Evolutionary conservation across 1,140 invertebrate genomes (phyloP).

Genomic region (Ephestia elutella): DNA sequence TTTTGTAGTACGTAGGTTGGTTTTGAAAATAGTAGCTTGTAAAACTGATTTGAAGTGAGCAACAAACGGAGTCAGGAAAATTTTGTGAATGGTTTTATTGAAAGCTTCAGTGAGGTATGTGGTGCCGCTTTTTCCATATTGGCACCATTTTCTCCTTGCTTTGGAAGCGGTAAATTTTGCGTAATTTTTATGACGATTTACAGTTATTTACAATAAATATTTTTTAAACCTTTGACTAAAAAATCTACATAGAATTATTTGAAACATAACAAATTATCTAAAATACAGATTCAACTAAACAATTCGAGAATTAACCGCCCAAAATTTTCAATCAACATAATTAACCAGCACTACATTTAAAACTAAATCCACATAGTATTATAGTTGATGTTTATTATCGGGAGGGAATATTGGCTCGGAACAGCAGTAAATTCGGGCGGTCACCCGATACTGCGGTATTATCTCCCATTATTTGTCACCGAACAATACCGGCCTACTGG

Average conservation of each 20-base stretch:
- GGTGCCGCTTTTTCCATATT: too few relatives aligned
- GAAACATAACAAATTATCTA: not conserved
- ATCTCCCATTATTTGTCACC: conserved; percentile 71
- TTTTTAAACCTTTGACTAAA: too few relatives aligned
- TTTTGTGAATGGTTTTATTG: too few relatives aligned
- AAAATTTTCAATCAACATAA: not conserved
- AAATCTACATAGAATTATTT: too few relatives aligned
- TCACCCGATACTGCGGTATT: conserved; percentile 69
- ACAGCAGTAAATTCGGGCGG: conserved; percentile 60
- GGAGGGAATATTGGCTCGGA: conserved; percentile 67
- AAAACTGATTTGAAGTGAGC: too few relatives aligned
- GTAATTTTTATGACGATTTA: too few relatives aligned
- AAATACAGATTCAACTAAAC: not conserved
- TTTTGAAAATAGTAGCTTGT: too few relatives aligned
- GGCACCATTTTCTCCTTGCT: too few relatives aligned
- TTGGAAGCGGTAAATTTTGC: too few relatives aligned
- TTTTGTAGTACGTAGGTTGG: not conserved
- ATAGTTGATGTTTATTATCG: conserved; percentile 57
- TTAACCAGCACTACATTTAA: not conserved
- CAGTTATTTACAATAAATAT: too few relatives aligned
- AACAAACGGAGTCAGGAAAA: too few relatives aligned
- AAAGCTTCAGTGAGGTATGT: too few relatives aligned
- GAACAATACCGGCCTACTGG: conserved; percentile 59
- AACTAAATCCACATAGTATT: not conserved
- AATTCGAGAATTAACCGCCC: not conserved